These are phyloP conservation scores for Passer domesticus DNA, from an alignment of 2,113 vertebrate species.

Conservation along the genomic window DNA sequence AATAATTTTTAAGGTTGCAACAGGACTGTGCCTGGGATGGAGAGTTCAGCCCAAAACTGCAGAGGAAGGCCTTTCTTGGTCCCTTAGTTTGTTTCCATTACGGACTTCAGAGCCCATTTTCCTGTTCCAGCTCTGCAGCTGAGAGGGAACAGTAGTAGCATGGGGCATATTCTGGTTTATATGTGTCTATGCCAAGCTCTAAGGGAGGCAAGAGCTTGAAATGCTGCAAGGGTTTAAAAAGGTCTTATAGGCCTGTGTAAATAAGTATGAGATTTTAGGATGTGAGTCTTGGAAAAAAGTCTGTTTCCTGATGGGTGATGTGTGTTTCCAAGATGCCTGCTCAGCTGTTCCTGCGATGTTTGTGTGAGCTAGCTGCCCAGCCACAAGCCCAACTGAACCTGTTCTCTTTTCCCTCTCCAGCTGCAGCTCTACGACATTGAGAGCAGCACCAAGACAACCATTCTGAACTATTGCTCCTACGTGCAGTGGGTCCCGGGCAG, in stretches of 20 bases:
- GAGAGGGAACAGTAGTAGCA: background rate
- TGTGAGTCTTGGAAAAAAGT: background rate
- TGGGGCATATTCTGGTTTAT: background rate
- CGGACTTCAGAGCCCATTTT: background rate
- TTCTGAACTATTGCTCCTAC: constrained; percentile 91
- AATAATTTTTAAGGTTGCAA: background rate
- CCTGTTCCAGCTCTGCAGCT: background rate
- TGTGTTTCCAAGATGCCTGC: background rate
- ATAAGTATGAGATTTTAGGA: background rate
- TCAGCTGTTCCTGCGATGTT: background rate
- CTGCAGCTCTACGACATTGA: constrained; percentile 89
- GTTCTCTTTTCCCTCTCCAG: constrained; percentile 62
- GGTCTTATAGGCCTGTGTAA: background rate
- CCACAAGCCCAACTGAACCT: background rate
- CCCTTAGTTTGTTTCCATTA: background rate
- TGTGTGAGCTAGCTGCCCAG: background rate
- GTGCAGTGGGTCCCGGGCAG: constrained; percentile 96
- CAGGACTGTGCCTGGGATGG: background rate
- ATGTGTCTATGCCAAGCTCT: background rate
- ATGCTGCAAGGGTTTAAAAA: background rate
- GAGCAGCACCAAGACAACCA: constrained; percentile 78
- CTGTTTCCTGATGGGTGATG: background rate
- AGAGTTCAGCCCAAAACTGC: background rate
- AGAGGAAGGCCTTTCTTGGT: background rate
- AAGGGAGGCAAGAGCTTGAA: background rate